Percentiles rank a stretch among this genome's conserved stretches.
These are phyloP conservation scores for Falco columbarius DNA, from an alignment of 2,797 vertebrate genomes.

Conservation along the genomic window DNA sequence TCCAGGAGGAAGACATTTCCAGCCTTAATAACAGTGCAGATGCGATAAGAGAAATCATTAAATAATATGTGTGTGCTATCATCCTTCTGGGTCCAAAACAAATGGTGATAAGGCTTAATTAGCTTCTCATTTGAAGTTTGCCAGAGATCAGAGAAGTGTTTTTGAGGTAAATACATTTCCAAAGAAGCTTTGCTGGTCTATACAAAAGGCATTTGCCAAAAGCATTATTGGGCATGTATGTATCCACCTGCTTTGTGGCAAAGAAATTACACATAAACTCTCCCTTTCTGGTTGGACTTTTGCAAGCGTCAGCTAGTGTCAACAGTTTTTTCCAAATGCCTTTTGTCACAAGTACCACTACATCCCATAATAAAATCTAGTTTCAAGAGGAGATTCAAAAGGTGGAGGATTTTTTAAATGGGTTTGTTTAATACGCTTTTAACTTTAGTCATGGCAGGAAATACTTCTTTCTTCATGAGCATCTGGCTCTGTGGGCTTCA, in stretches of 20 bases:
- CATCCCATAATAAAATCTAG: background rate
- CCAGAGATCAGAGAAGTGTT: background rate
- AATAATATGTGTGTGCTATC: background rate
- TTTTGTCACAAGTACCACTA: background rate
- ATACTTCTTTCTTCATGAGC: background rate
- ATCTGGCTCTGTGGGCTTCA: background rate
- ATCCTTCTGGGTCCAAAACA: background rate
- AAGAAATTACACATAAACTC: background rate
- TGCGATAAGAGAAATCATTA: background rate
- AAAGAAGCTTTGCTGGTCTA: background rate
- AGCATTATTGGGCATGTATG: background rate
- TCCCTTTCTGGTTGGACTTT: background rate
- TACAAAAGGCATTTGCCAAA: background rate
- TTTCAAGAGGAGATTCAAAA: background rate
- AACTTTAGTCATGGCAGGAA: background rate
- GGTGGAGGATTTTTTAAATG: background rate
- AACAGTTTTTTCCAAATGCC: background rate
- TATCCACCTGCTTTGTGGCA: background rate
- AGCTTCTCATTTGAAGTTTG: background rate
- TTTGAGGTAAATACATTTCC: background rate
- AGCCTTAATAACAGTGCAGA: background rate
- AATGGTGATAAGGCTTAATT: background rate
- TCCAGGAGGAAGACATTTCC: background rate
- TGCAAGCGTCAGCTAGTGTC: background rate
- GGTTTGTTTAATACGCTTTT: background rate